Evolutionary conservation across 2,888 invertebrate species (phyloP).

Genomic region (Amblyjoppa fuscipennis): DNA sequence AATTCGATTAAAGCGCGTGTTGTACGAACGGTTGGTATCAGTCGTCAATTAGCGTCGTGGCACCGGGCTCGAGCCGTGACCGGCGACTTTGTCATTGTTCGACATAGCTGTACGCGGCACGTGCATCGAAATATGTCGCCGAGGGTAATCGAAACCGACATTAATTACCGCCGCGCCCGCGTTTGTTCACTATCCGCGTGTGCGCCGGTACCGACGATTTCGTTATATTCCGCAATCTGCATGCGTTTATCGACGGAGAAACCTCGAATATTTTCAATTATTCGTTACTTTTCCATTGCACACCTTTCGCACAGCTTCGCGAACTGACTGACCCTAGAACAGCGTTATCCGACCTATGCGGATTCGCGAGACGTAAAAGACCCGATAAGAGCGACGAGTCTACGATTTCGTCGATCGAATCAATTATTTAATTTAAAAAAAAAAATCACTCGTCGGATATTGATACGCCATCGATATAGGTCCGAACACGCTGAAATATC

Average conservation of each 20-base stretch:
- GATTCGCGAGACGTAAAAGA: too few species aligned
- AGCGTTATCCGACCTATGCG: too few species aligned
- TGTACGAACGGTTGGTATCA: conserved; percentile 6
- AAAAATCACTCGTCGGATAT: not conserved
- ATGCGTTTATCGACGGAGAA: not conserved
- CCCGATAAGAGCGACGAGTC: too few species aligned
- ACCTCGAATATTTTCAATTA: conserved; percentile 3
- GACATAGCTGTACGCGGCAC: not conserved
- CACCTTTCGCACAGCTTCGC: not conserved
- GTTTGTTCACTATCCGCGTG: not conserved
- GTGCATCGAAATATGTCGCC: conserved; percentile 20
- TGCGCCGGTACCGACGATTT: conserved; percentile 16
- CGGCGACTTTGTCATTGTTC: conserved; percentile 44
- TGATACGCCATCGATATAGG: not conserved
- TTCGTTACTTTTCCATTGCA: not conserved
- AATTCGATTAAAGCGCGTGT: conserved; percentile 56
- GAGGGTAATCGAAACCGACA: conserved; percentile 51
- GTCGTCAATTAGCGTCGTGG: conserved; percentile 85
- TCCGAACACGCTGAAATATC: too few species aligned
- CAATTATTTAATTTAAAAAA: too few species aligned
- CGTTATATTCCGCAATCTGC: conserved; percentile 9
- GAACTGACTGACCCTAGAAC: too few species aligned
- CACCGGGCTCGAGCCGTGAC: conserved; percentile 79
- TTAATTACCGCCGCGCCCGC: conserved; percentile 42
- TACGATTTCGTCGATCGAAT: too few species aligned